Conservation (phyloP, 2,888 invertebrate species). For the Drosophila aldrichi region DNA sequence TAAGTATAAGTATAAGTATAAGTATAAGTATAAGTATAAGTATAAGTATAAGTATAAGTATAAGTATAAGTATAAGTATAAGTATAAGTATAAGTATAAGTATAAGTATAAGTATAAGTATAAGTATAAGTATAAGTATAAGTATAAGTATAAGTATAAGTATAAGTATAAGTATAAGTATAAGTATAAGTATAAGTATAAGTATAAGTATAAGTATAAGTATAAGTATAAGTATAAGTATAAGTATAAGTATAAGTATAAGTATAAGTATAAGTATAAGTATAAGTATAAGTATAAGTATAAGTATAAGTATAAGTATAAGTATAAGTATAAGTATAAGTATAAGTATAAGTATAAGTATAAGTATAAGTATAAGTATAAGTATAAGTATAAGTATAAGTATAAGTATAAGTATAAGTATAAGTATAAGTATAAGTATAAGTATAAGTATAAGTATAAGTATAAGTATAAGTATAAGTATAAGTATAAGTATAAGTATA, state of each 20-base stretch:
- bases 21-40: no score
- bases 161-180: slow-evolving; percentile 3
- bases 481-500: background rate
- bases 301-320: slow-evolving; percentile 14
- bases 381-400: slow-evolving; percentile 9
- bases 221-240: slow-evolving; percentile 3
- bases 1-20: no score
- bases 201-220: slow-evolving; percentile 4
- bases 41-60: background rate
- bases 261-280: slow-evolving; percentile 5
- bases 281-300: slow-evolving; percentile 6
- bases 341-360: slow-evolving; percentile 5
- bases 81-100: slow-evolving; percentile 4
- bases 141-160: background rate
- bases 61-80: background rate
- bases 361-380: slow-evolving; percentile 9
- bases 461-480: no score
- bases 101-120: slow-evolving; percentile 1
- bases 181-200: slow-evolving; percentile 3
- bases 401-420: slow-evolving; percentile 8
- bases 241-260: slow-evolving; percentile 5
- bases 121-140: slow-evolving; percentile 1
- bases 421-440: slow-evolving; percentile 9
- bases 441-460: slow-evolving; percentile 5
- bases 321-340: slow-evolving; percentile 7